Base-by-base conservation (phyloP, 2,888 invertebrate genomes). In the Acanthosepion esculentum region DNA sequence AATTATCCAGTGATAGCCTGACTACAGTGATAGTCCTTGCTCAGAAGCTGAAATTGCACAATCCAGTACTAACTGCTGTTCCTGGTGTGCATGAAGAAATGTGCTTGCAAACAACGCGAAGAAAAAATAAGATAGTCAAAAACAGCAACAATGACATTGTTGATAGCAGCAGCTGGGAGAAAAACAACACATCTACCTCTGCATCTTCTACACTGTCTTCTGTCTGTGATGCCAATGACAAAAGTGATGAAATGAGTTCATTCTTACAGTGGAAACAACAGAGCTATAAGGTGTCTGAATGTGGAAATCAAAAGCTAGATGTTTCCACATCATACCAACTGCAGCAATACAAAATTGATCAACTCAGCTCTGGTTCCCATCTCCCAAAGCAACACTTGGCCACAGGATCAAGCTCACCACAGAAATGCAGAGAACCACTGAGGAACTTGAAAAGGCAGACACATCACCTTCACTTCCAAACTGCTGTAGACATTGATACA, bases 21-120 rank as follows among this genome's bases (percentile, higher is more conserved):
- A 64, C 50, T 64, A 94, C 59, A 55, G 94, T 94, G 20, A 94
- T 94, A 64, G 41, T 94, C 48, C 59, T 94, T n/a, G 94, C 94
- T 33, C 55, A 94, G 64, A 94, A 64, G 48, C 18, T 94, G 41
- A 94, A 94, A 48, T 20, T 94, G 10, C 53, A 55, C 15, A 94
- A 94, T 29, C 94, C 94, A 18, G 94, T 48, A 23, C n/a, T 53
- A 12, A 53, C 94, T 33, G 29, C 55, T 10, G 93, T 29, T n/a
- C n/a, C n/a, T 93, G n/a, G n/a, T 18, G 6, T 53, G 1, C n/a
- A 93, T 26, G 53, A 53, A n/a, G 48, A 53, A n/a, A 53, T 48
- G n/a, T 93, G 93, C 18, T n/a, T 48, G 18, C 50, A 93, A 29
- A 93, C 26, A 7, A 93, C 48, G 10, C 48, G 53, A 29, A 93